Conservation (phyloP, 2,888 invertebrate genomes). For the Dynastes tityus region DNA sequence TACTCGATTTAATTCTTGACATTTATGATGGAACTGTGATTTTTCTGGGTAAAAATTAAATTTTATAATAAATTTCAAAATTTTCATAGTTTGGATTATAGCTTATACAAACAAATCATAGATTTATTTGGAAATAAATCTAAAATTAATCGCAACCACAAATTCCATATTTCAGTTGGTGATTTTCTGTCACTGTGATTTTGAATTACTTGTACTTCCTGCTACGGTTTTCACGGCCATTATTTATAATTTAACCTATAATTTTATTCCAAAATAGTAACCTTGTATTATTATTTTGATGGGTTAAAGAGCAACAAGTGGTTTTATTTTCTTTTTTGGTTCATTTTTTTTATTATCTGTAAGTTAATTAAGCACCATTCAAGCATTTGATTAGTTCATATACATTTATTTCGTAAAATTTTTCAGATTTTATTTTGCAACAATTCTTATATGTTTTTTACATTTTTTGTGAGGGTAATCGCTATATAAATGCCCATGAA, state of each 20-base stretch:
- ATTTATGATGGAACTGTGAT: too few species aligned
- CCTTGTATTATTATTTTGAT: conserved; percentile 39
- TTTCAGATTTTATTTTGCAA: conserved; percentile 40
- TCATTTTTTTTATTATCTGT: conserved; percentile 3
- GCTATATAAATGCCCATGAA: conserved; percentile 15
- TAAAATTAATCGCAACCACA: too few species aligned
- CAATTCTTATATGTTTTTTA: conserved; percentile 12
- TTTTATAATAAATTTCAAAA: too few species aligned
- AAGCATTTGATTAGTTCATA: background rate
- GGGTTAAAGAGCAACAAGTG: conserved; percentile 41
- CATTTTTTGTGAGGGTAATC: conserved; percentile 24
- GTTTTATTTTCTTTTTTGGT: conserved; percentile 37
- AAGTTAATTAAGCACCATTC: conserved; percentile 3
- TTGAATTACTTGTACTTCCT: background rate
- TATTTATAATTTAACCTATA: conserved; percentile 39
- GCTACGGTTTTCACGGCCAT: background rate
- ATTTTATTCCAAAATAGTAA: conserved; percentile 23
- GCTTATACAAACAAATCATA: too few species aligned
- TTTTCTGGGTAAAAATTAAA: too few species aligned
- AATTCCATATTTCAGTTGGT: too few species aligned
- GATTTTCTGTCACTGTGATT: background rate
- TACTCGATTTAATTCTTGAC: too few species aligned
- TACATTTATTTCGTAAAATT: conserved; percentile 19
- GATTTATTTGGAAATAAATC: too few species aligned
- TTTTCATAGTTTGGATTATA: too few species aligned